A percentile compares a stretch with the other conserved stretches of the same genome.
Evolutionary conservation across 1,140 invertebrate species (phyloP).

Genomic region (Hyphantria cunea): DNA sequence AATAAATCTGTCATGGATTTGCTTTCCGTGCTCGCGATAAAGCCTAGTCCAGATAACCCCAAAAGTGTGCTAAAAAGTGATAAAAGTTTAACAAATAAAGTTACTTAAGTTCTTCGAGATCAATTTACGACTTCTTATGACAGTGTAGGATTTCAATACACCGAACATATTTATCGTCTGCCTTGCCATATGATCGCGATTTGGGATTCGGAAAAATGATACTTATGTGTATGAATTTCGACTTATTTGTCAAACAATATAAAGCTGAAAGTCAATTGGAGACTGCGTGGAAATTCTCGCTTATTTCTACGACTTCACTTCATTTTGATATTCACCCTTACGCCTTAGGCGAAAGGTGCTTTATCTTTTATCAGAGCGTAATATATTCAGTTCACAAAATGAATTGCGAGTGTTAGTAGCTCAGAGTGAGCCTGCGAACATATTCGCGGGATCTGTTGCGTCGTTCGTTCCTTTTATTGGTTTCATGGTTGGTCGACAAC

Average conservation of each 20-base stretch:
- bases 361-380: conserved; percentile 56
- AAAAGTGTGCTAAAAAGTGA: conserved; percentile 23
- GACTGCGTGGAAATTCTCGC: conserved; percentile 46
- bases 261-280: conserved; percentile 54
- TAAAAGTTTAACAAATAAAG: conserved; percentile 45
- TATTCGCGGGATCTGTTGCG: conserved; percentile 78
- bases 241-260: conserved; percentile 42
- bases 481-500: conserved; percentile 51
- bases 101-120: conserved; percentile 43
- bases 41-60: neutral
- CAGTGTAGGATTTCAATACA: conserved; percentile 69
- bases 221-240: conserved; percentile 41
- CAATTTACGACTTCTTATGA: conserved; percentile 63
- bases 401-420: conserved; percentile 80
- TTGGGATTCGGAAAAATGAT: conserved; percentile 69
- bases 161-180: conserved; percentile 67
- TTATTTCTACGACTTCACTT: conserved; percentile 55
- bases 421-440: conserved; percentile 77
- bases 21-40: neutral
- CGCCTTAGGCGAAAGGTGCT: conserved; percentile 45
- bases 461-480: conserved; percentile 69
- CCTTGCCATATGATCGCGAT: conserved; percentile 67
- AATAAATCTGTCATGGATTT: no score
- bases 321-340: conserved; percentile 54
- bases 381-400: conserved; percentile 81